Base-by-base conservation (phyloP, 2,113 vertebrate species). In the Orycteropus afer region DNA sequence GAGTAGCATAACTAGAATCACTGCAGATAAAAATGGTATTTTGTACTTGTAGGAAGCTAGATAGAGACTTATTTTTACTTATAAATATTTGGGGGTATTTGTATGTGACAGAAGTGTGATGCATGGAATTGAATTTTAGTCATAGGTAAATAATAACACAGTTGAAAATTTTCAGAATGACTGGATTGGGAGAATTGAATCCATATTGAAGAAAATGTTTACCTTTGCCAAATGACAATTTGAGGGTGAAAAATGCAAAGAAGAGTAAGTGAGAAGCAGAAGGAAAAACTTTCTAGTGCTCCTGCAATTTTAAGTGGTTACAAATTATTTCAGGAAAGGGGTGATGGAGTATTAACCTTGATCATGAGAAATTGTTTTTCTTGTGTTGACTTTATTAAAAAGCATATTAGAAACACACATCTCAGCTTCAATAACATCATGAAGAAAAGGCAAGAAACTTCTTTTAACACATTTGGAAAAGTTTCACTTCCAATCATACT, bases 41-140 rank as follows among this genome's bases (percentile, higher is more conserved):
- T 65, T 81, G 47, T 45, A 76, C 1, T 0, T 0, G 23, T 13
- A n/a, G 3, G 73, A 67, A 18, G 34, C 40, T 25, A 32, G 40
- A 57, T 0, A 34, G 9, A 65, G 53, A n/a, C 76, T 85, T 9
- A 55, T 82, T 80, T 65, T 71, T 10, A 42, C 0, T 2, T 74
- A 13, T 53, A 94, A 73, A 65, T 9, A 53, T n/a, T 67, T 57
- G 34, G 40, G 65, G 37, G 11, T 17, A 18, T 69, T 69, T 37
- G 17, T 0, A 0, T 27, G 10, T 10, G 23, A 40, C 14, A 45
- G 18, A 80, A 59, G 25, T 84, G 0, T n/a, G 1, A 25, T 13
- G 4, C 14, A 40, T 59, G 7, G 25, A 42, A 34, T 5, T 7
- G 25, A 49, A 37, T 5, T 20, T 55, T n/a, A 81, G 29, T 85